Evolutionary conservation across 2,888 invertebrate genomes (phyloP).

Genomic region (Phortica magna): DNA sequence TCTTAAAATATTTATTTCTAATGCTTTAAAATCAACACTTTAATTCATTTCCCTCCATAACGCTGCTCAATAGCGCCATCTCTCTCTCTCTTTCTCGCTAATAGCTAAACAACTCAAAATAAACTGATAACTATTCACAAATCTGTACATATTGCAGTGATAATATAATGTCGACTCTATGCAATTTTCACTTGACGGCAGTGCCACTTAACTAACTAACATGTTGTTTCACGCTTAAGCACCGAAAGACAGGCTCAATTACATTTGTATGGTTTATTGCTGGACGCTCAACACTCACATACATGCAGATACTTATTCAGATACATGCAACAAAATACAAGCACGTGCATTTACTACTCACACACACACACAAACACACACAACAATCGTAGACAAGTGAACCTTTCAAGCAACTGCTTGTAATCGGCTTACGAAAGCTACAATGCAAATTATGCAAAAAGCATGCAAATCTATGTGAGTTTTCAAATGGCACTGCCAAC

Average conservation of each 20-base stretch:
- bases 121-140: background rate
- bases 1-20: no score
- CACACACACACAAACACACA: background rate
- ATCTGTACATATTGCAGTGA: background rate
- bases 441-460: conserved; percentile 58
- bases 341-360: background rate
- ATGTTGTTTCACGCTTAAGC: conserved; percentile 39
- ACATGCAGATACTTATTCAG: background rate
- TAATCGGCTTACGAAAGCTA: conserved; percentile 64
- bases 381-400: background rate
- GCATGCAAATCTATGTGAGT: conserved; percentile 37
- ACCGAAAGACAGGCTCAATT: conserved; percentile 50
- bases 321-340: no score
- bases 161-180: background rate
- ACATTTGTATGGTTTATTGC: conserved; percentile 45
- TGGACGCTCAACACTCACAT: background rate
- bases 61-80: no score
- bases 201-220: conserved; percentile 24
- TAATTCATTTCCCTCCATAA: no score
- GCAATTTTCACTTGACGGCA: conserved; percentile 29
- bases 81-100: no score
- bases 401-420: conserved; percentile 31
- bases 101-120: no score
- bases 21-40: no score
- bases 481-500: background rate